A percentile compares a stretch with the other conserved stretches of the same genome.
These are phyloP conservation scores for Strigamia crassipes DNA, from an alignment of 2,888 invertebrate species.

Conservation along the genomic window DNA sequence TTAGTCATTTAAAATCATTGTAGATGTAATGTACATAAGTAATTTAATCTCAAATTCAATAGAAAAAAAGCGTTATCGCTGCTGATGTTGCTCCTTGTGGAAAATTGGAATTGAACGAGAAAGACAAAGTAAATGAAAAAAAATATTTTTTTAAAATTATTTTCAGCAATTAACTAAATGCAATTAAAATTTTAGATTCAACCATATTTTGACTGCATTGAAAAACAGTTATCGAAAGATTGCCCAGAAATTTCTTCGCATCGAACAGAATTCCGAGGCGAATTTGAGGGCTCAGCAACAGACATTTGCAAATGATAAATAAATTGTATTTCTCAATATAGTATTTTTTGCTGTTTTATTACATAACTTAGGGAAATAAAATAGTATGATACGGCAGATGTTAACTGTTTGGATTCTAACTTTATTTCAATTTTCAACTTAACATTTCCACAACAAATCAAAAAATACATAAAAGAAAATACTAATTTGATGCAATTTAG, in stretches of 20 bases:
- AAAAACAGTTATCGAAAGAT: not conserved
- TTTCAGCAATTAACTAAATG: no score
- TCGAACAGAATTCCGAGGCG: not conserved
- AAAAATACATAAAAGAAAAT: no score
- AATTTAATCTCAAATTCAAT: not conserved
- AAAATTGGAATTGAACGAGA: not conserved
- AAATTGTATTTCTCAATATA: not conserved
- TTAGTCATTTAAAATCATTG: not conserved
- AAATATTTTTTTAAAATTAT: not conserved
- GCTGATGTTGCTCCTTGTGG: not conserved
- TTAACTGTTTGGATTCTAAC: no score
- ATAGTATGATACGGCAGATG: no score
- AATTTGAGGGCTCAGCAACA: not conserved
- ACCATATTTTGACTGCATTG: not conserved
- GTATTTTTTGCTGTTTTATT: not conserved
- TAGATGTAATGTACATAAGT: no score
- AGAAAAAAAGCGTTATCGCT: not conserved
- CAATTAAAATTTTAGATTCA: not conserved
- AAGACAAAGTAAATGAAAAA: not conserved
- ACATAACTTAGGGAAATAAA: not conserved
- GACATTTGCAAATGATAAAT: not conserved
- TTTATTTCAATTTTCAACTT: no score
- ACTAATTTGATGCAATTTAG: no score
- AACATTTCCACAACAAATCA: no score
- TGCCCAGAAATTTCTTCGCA: not conserved